Percentiles rank a stretch among this genome's conserved stretches.
Conservation (phyloP, 35 echinoderm and acorn worm genomes). For the Acanthaster planci region DNA sequence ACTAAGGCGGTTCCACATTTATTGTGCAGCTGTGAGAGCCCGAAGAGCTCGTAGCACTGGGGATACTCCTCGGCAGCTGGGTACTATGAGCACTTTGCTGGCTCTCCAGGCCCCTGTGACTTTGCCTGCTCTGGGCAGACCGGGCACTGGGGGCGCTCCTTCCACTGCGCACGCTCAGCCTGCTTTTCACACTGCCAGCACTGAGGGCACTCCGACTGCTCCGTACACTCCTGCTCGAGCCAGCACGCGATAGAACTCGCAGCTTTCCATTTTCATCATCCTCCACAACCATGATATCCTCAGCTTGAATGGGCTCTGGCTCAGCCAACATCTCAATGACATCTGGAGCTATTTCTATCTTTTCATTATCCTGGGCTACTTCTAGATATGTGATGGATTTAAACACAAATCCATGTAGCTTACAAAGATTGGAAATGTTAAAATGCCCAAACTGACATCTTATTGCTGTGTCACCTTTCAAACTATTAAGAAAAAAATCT, state of each 20-base stretch:
- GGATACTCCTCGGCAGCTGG: not conserved
- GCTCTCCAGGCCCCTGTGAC: not conserved
- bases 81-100: not conserved
- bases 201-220: not conserved
- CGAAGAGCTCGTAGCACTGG: not conserved
- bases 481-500: no score
- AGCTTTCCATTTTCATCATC: slow-evolving; percentile 41
- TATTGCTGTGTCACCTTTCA: no score
- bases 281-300: slow-evolving; percentile 45
- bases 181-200: slow-evolving; percentile 8
- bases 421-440: no score
- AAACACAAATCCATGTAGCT: no score
- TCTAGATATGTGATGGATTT: slow-evolving; percentile 12
- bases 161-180: not conserved
- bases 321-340: slow-evolving; percentile 46
- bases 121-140: not conserved
- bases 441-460: not conserved
- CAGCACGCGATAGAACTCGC: not conserved
- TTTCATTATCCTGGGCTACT: slow-evolving; percentile 52
- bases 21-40: no score
- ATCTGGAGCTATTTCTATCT: slow-evolving; percentile 44
- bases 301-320: slow-evolving; percentile 19
- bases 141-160: slow-evolving; percentile 4
- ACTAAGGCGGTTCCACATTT: no score
- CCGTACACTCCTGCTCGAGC: slow-evolving; percentile 10